Percentiles rank a stretch among this genome's conserved stretches.
Conservation (phyloP, 2,888 invertebrate species). For the Mesorhabditis belari region DNA sequence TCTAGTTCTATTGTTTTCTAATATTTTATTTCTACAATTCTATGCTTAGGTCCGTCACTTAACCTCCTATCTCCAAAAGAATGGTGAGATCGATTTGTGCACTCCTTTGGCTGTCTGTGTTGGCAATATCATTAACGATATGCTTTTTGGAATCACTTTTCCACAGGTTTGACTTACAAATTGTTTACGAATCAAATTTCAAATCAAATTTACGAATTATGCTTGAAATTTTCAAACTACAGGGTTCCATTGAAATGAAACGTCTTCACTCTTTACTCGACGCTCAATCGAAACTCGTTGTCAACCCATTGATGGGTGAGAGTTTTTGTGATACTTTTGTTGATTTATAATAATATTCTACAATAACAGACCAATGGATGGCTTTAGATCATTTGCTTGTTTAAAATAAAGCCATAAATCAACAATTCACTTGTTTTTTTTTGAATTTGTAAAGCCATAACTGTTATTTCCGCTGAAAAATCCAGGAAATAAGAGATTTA, state of each 20-base stretch:
- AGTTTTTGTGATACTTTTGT: too few species aligned
- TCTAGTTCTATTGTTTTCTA: neutral
- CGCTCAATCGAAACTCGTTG: constrained; percentile 37
- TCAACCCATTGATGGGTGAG: constrained; percentile 28
- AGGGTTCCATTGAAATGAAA: constrained; percentile 40
- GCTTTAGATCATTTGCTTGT: too few species aligned
- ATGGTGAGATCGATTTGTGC: constrained; percentile 13
- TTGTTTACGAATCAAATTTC: neutral
- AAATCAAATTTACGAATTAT: neutral
- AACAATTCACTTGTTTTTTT: too few species aligned
- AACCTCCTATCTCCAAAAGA: neutral
- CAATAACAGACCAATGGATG: too few species aligned
- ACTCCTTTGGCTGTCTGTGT: constrained; percentile 43
- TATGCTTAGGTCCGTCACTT: neutral
- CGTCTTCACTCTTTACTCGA: constrained; percentile 44
- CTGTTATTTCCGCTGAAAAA: too few species aligned
- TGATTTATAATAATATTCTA: too few species aligned
- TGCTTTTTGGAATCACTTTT: constrained; percentile 46
- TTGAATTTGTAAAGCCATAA: too few species aligned
- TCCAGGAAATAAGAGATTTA: too few species aligned
- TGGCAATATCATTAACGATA: constrained; percentile 50
- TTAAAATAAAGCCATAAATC: too few species aligned
- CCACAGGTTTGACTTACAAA: constrained; percentile 28
- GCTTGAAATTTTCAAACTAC: neutral
- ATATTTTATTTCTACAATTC: neutral